Conservation (phyloP, 2,113 vertebrate species). For the Motacilla alba region DNA sequence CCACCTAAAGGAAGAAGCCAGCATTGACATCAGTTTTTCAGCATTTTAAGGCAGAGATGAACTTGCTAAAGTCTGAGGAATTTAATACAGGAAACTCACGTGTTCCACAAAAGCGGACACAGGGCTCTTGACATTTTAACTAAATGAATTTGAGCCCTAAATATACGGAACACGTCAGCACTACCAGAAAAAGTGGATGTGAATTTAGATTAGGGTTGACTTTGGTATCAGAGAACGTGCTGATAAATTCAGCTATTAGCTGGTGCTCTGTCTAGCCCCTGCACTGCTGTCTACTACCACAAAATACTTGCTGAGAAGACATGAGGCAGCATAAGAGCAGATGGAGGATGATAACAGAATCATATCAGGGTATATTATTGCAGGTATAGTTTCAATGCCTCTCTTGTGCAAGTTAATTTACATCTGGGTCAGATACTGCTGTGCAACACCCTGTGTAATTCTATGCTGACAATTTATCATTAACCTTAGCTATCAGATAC, state of each 20-base stretch:
- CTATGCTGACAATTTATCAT: not conserved
- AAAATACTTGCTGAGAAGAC: slow-evolving; percentile 9
- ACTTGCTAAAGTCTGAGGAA: not conserved
- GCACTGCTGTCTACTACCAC: not conserved
- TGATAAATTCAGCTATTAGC: not conserved
- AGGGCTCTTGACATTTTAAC: not conserved
- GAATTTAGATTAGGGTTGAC: not conserved
- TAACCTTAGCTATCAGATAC: not conserved
- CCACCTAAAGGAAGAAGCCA: slow-evolving; percentile 74
- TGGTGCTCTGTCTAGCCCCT: not conserved
- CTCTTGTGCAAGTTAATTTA: not conserved
- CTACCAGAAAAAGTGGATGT: not conserved
- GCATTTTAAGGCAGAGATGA: not conserved
- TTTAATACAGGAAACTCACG: not conserved
- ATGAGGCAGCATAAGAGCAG: slow-evolving; percentile 16
- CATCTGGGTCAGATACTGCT: slow-evolving; percentile 12
- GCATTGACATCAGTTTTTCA: not conserved
- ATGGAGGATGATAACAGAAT: not conserved
- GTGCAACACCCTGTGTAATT: not conserved
- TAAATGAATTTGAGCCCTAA: not conserved
- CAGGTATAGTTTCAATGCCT: slow-evolving; percentile 11
- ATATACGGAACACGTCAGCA: not conserved
- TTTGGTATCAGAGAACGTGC: not conserved
- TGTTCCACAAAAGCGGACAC: not conserved
- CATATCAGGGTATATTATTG: not conserved